These are phyloP conservation scores for Celastrina argiolus DNA, from an alignment of 2,888 invertebrate genomes.

Conservation along the genomic window DNA sequence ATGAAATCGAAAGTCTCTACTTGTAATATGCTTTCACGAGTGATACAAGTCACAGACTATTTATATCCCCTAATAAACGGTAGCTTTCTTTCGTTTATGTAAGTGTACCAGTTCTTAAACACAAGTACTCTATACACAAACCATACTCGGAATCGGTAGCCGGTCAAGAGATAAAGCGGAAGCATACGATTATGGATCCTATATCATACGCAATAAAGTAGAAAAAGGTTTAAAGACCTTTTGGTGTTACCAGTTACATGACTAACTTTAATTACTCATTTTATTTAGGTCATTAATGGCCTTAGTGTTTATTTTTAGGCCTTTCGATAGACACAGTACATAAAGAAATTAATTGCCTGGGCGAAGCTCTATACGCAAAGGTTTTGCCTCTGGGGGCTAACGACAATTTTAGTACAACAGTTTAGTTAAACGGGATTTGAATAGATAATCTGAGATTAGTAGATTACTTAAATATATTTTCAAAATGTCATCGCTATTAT, in stretches of 20 bases:
- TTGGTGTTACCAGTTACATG: not conserved
- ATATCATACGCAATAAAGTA: not conserved
- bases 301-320: not conserved
- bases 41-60: not conserved
- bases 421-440: not conserved
- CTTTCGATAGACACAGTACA: no score
- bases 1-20: conserved; percentile 2
- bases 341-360: not conserved
- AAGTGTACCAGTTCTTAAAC: conserved; percentile 45
- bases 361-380: not conserved
- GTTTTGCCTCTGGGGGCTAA: not conserved
- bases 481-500: not conserved
- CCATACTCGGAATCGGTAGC: conserved; percentile 39
- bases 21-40: not conserved
- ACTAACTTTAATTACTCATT: conserved; percentile 1
- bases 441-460: not conserved
- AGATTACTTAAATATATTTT: not conserved
- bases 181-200: not conserved
- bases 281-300: not conserved
- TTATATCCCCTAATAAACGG: conserved; percentile 21
- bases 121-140: conserved; percentile 45
- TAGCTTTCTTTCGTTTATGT: conserved; percentile 53
- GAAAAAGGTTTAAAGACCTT: not conserved
- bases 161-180: conserved; percentile 29
- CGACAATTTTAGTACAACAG: not conserved